Base-by-base conservation (phyloP, 2,888 invertebrate species). In the Cecidostiba fungosa region DNA sequence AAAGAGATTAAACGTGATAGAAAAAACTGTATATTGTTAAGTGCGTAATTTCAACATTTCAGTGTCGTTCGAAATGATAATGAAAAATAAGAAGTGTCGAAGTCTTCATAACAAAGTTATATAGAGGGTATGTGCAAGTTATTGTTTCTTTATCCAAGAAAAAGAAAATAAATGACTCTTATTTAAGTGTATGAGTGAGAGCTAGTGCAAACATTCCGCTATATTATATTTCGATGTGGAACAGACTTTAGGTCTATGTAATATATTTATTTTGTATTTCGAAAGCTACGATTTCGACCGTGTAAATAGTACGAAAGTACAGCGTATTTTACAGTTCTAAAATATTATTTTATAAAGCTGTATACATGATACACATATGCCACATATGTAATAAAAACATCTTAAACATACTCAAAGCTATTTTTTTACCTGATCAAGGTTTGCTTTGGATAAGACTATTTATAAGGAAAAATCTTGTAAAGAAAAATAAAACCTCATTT, bases 211-310 rank as follows among this genome's bases (percentile, higher is more conserved):
- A 86, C 85, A 86, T 86, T 86, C 83, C 86, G 73, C 62, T 83
- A 69, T 66, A 78, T 39, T 82, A 23, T 85, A 54, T 74, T 73
- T 82, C 26, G 23, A 59, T n/a, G 26, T 36, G 66, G 54, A 54
- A 72, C 66, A 39, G 39, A 85, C n/a, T 32, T 29, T 70, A 47
- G 62, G 66, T 85, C 50, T 74, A 43, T 82, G 80, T 85, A 82
- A 85, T 78, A 85, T 85, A 85, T 85, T 85, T 82, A 62, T 85
- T 85, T 85, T 78, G 50, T 79, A 84, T 78, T 78, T 81, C 39
- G 77, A 12, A 77, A 72, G 43, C 62, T 29, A 39, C 70, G 47
- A 81, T 72, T 73, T 82, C 59, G 16, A 54, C 16, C 66, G 39
- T 85, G 78, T 82, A 85, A 78, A 85, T 85, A 85, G 32, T 76